phyloP scores from a whole-genome alignment of 2,113 vertebrate species.

The Fulmarus glacialis region DNA sequence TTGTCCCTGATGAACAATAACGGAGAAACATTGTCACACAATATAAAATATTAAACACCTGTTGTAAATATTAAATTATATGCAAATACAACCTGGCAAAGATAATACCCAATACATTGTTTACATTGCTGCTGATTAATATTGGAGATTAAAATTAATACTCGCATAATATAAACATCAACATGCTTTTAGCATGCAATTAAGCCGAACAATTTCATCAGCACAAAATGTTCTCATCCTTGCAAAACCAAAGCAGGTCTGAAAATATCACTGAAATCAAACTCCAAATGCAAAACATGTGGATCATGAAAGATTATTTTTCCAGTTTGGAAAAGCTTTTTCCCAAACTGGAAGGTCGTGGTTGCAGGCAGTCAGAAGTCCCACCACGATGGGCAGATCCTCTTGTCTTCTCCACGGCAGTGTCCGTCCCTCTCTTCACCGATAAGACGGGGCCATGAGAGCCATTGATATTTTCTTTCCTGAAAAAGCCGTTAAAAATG shows the following conservation, averaged over 20 bases:
- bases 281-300: not conserved
- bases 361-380: not conserved
- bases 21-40: not conserved
- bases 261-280: slow-evolving; percentile 14
- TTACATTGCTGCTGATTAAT: slow-evolving; percentile 57
- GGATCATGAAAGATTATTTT: not conserved
- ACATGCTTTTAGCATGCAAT: slow-evolving; percentile 50
- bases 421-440: fast-evolving
- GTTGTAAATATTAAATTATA: slow-evolving; percentile 36
- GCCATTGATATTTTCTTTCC: not conserved
- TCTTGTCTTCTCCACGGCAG: not conserved
- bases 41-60: slow-evolving; percentile 61
- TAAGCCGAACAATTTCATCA: slow-evolving; percentile 18
- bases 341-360: not conserved
- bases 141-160: slow-evolving; percentile 62
- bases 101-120: slow-evolving; percentile 14
- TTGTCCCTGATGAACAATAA: slow-evolving; percentile 23
- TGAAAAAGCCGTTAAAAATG: not conserved
- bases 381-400: not conserved
- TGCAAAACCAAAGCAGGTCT: slow-evolving; percentile 9
- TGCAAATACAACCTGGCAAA: slow-evolving; percentile 1
- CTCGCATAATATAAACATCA: slow-evolving; percentile 53
- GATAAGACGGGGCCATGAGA: fast-evolving
- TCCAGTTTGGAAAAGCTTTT: not conserved
- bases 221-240: slow-evolving; percentile 32